These are phyloP conservation scores for Aphaenogaster ashmeadi DNA, from an alignment of 1,140 invertebrate genomes.

Conservation along the genomic window DNA sequence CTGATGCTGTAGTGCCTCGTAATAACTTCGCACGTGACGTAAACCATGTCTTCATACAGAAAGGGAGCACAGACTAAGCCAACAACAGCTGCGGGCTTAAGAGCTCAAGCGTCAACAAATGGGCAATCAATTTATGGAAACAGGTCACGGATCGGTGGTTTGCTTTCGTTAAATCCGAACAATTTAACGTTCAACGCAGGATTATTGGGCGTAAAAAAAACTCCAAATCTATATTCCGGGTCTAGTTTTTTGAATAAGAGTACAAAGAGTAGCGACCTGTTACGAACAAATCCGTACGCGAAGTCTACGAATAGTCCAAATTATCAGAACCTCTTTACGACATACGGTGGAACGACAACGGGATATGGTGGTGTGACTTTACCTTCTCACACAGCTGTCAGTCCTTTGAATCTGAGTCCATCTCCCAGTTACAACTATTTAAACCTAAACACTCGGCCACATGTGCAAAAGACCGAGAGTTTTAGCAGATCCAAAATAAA, in stretches of 20 bases:
- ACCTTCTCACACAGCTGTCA: slow-evolving; percentile 83
- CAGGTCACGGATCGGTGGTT: slow-evolving; percentile 84
- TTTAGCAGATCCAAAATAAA: slow-evolving; percentile 83
- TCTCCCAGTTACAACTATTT: slow-evolving; percentile 87
- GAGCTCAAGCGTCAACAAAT: slow-evolving; percentile 85
- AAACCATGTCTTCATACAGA: slow-evolving; percentile 83
- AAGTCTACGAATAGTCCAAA: slow-evolving; percentile 85
- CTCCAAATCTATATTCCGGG: slow-evolving; percentile 79
- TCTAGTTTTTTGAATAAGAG: slow-evolving; percentile 79
- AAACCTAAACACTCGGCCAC: slow-evolving; percentile 74
- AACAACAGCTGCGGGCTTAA: slow-evolving; percentile 85
- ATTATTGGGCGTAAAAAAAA: slow-evolving; percentile 78
- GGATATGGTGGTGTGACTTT: slow-evolving; percentile 89
- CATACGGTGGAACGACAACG: slow-evolving; percentile 89
- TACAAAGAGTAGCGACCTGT: slow-evolving; percentile 78
- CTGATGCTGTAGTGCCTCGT: slow-evolving; percentile 28
- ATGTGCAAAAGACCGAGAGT: slow-evolving; percentile 80
- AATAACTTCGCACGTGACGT: slow-evolving; percentile 50
- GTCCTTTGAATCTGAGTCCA: slow-evolving; percentile 87
- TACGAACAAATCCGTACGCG: slow-evolving; percentile 81
- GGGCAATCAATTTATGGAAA: slow-evolving; percentile 86
- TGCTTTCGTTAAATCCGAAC: slow-evolving; percentile 83
- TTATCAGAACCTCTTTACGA: slow-evolving; percentile 85
- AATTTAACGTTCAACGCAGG: slow-evolving; percentile 76
- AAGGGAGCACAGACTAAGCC: slow-evolving; percentile 85